Conservation (phyloP, 2,888 invertebrate species). For the Apamea sordens region DNA sequence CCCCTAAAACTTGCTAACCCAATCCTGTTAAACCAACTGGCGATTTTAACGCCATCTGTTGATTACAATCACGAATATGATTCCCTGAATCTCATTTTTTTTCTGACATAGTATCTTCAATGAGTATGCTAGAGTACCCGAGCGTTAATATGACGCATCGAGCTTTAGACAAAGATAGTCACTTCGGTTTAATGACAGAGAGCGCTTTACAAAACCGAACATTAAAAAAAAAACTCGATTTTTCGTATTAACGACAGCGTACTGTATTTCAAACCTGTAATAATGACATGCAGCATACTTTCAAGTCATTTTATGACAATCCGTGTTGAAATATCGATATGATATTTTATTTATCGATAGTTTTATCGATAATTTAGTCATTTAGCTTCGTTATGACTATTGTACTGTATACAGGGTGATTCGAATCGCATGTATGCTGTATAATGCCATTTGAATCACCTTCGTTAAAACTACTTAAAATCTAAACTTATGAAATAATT, state of each 20-base stretch:
- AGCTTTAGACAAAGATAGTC: not conserved
- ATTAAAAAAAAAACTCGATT: not conserved
- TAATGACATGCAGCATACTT: slow-evolving; percentile 40
- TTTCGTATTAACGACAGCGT: not conserved
- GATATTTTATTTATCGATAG: slow-evolving; percentile 4
- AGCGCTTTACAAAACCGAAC: not conserved
- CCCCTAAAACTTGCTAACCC: not conserved
- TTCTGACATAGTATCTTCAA: not conserved
- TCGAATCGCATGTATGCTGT: slow-evolving; percentile 47
- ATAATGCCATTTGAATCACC: slow-evolving; percentile 15
- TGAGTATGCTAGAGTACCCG: not conserved
- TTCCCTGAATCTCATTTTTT: not conserved
- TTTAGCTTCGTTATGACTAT: slow-evolving; percentile 44
- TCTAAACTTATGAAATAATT: slow-evolving; percentile 18
- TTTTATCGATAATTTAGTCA: slow-evolving; percentile 26
- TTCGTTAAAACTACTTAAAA: slow-evolving; percentile 10
- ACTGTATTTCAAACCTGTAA: slow-evolving; percentile 13
- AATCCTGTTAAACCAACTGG: not conserved
- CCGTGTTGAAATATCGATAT: slow-evolving; percentile 26
- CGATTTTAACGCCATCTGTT: slow-evolving; percentile 22
- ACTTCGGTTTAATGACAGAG: not conserved
- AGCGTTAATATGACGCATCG: not conserved
- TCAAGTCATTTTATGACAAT: slow-evolving; percentile 29
- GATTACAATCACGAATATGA: not conserved
- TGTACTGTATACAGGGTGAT: slow-evolving; percentile 50